These are phyloP conservation scores for Temnothorax rugatulus DNA, from an alignment of 2,888 invertebrate genomes.

Conservation along the genomic window DNA sequence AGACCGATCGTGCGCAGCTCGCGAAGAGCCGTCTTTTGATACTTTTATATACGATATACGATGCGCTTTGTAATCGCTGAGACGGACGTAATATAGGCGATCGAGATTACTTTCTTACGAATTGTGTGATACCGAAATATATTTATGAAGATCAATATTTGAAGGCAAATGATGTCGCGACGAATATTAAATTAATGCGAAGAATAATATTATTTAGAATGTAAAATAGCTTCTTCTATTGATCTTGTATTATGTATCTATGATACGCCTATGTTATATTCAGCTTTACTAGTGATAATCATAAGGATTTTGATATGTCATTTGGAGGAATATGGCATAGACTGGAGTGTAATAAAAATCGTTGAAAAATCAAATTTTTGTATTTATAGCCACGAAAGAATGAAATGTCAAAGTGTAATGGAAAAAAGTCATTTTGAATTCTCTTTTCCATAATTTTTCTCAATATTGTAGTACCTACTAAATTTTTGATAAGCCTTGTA, in stretches of 20 bases:
- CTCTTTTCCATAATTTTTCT: background rate
- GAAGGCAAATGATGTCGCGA: background rate
- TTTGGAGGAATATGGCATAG: conserved; percentile 18
- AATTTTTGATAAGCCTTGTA: too few species aligned
- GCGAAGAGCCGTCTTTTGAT: conserved; percentile 57
- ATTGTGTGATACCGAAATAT: conserved; percentile 29
- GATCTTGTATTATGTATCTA: conserved; percentile 2
- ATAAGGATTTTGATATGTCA: conserved; percentile 28
- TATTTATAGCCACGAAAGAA: background rate
- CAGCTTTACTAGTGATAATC: conserved; percentile 43
- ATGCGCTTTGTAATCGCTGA: conserved; percentile 38
- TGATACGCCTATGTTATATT: conserved; percentile 32
- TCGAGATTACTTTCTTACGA: background rate
- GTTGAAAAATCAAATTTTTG: background rate
- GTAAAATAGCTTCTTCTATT: background rate
- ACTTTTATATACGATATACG: conserved; percentile 61
- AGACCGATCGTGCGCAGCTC: background rate
- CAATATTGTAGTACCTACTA: background rate
- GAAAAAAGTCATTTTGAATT: background rate
- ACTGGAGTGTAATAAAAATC: conserved; percentile 41
- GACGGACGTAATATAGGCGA: conserved; percentile 21
- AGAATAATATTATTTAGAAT: conserved; percentile 14
- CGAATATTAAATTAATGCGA: conserved; percentile 13
- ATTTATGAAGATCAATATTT: conserved; percentile 13
- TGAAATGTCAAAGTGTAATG: conserved; percentile 58